Base-by-base conservation (phyloP, 2,797 vertebrate genomes). In the Intellagama lesueurii region DNA sequence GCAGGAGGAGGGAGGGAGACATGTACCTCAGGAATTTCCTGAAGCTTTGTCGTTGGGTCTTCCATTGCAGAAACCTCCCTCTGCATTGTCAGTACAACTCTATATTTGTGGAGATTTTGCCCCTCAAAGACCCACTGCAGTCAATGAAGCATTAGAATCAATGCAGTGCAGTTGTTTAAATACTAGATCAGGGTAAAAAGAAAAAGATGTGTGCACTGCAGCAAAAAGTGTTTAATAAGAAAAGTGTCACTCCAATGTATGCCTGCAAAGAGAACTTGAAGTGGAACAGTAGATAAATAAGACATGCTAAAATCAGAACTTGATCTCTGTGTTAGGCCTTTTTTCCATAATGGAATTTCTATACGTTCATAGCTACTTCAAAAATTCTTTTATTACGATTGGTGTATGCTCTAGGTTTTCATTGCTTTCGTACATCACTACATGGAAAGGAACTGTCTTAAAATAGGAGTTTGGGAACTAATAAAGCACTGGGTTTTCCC, bases 321-420 rank as follows among this genome's bases (percentile, higher is more conserved):
- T 91, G 92, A 92, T 40, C 44, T 77, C 44, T 79, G 26, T n/a
- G 19, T 81, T 64, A 56, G 12, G 30, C 16, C 14, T 95, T 92
- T 85, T 82, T 95, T 93, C 93, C 89, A 94, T 95, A 94, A 83
- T 90, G 86, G 92, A 95, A 91, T 95, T 94, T 95, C 91, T 89
- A 7, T 88, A 94, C 90, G 87, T 88, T 91, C 72, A 52, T 88
- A 91, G 80, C 82, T 90, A 86, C 87, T 87, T 87, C 47, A 86
- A 32, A 90, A 94, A 80, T 78, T 87, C 87, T 91, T 92, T 69
- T 68, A 77, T 82, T 87, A 66, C 89, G 35, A 92, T 93, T 93
- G 89, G 85, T 93, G 52, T 56, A 56, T 56, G 92, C 76, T 60
- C 90, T 82, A 8, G 80, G 79, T 81, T 83, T 83, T 70, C 73